Conservation (phyloP, 2,797 vertebrate genomes). For the Phyllotis vaccarum region DNA sequence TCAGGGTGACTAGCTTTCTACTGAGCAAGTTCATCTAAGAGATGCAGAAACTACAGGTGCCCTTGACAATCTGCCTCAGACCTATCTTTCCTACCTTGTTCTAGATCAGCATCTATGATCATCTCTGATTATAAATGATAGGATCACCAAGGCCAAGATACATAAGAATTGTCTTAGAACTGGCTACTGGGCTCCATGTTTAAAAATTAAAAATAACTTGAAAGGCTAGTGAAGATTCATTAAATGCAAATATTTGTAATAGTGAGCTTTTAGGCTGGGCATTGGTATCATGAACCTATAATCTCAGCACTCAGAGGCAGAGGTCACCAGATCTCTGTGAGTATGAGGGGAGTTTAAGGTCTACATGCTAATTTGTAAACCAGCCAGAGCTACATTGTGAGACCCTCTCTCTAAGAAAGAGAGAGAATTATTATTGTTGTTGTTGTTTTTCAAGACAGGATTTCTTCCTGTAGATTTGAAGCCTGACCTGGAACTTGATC, state of each 20-base stretch:
- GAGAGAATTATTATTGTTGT: no score
- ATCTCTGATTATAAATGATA: background rate
- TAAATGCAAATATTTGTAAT: background rate
- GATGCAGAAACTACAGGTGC: background rate
- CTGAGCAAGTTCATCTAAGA: background rate
- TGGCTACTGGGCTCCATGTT: background rate
- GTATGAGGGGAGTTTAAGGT: background rate
- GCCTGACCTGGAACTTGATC: no score
- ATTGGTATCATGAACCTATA: background rate
- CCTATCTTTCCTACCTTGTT: background rate
- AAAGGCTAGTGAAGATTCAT: conserved; percentile 18
- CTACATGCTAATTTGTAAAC: background rate
- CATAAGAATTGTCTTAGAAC: background rate
- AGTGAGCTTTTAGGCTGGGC: background rate
- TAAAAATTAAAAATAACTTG: background rate
- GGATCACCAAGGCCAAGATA: background rate
- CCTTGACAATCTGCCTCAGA: background rate
- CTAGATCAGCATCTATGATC: no score
- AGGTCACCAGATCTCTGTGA: background rate
- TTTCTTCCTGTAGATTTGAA: no score
- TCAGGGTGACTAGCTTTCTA: background rate
- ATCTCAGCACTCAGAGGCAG: background rate
- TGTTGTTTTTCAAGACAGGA: no score
- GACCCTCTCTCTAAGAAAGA: background rate
- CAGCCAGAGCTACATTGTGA: background rate